Conservation (phyloP, 2,113 vertebrate genomes). For the Tragulus kanchil region DNA sequence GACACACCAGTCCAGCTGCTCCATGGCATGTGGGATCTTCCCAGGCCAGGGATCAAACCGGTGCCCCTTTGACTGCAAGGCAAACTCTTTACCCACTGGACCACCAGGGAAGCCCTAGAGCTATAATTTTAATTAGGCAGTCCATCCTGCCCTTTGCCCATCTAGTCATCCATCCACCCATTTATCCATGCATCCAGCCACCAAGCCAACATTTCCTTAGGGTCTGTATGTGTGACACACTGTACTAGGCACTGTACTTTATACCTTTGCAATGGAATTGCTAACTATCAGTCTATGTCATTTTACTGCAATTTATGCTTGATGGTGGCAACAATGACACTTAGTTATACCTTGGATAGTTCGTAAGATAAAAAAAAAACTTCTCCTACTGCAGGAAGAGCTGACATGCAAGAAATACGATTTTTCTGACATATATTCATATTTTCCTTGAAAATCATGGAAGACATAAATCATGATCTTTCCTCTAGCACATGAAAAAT, state of each 20-base stretch:
- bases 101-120: too few species aligned
- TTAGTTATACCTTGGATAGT: too few species aligned
- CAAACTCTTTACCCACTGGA: too few species aligned
- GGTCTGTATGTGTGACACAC: background rate
- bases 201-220: background rate
- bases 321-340: too few species aligned
- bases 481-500: slow-evolving; percentile 47
- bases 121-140: background rate
- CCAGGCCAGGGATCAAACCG: too few species aligned
- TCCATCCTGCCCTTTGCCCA: background rate
- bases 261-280: background rate
- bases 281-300: too few species aligned
- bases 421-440: slow-evolving; percentile 44
- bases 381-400: background rate
- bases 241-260: background rate
- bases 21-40: too few species aligned
- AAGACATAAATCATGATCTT: slow-evolving; percentile 58
- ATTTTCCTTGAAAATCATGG: slow-evolving; percentile 44
- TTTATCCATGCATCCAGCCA: background rate
- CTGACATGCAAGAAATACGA: slow-evolving; percentile 41
- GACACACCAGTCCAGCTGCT: too few species aligned
- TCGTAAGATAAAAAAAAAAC: too few species aligned
- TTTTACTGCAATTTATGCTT: too few species aligned
- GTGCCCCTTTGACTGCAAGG: too few species aligned
- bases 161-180: too few species aligned